A percentile compares a stretch with the other conserved stretches of the same genome.
Conservation (phyloP, 1,140 invertebrate genomes). For the Tribolium madens region DNA sequence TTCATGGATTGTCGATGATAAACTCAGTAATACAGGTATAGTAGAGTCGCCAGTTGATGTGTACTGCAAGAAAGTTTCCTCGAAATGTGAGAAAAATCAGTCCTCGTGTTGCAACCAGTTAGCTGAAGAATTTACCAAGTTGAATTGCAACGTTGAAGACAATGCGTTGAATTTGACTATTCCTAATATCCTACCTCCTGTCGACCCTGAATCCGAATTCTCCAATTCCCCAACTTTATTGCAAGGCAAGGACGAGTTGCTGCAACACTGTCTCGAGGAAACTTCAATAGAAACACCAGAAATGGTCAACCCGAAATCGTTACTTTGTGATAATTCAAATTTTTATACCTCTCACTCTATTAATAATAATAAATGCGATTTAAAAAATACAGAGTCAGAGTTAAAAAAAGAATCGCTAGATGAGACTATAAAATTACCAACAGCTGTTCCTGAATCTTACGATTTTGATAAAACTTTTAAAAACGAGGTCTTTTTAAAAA, state of each 20-base stretch:
- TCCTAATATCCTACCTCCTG: neutral
- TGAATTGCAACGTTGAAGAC: conserved; percentile 31
- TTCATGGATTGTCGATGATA: neutral
- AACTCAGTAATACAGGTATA: conserved; percentile 5
- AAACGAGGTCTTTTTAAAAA: conserved; percentile 42
- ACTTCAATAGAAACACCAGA: neutral
- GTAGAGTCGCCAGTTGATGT: neutral
- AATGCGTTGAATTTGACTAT: conserved; percentile 33
- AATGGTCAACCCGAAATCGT: neutral
- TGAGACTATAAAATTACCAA: conserved; percentile 36
- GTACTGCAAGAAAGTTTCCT: conserved; percentile 11
- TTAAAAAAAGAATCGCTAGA: neutral
- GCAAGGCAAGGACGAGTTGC: conserved; percentile 12
- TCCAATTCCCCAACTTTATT: conserved; percentile 45
- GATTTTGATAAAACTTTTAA: conserved; percentile 49
- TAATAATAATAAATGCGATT: neutral
- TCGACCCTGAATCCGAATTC: conserved; percentile 31
- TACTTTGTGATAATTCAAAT: conserved; percentile 37
- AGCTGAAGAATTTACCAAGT: conserved; percentile 1
- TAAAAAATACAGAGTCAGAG: neutral
- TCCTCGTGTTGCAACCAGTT: conserved; percentile 19
- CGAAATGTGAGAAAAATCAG: conserved; percentile 1
- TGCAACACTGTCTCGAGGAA: conserved; percentile 29
- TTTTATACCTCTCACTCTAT: conserved; percentile 13
- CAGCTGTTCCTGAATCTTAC: conserved; percentile 43